A percentile compares a stretch with the other conserved stretches of the same genome.
Evolutionary conservation across 92 coral and sea anemone species (phyloP).

Genomic region (Actinostola sp.): DNA sequence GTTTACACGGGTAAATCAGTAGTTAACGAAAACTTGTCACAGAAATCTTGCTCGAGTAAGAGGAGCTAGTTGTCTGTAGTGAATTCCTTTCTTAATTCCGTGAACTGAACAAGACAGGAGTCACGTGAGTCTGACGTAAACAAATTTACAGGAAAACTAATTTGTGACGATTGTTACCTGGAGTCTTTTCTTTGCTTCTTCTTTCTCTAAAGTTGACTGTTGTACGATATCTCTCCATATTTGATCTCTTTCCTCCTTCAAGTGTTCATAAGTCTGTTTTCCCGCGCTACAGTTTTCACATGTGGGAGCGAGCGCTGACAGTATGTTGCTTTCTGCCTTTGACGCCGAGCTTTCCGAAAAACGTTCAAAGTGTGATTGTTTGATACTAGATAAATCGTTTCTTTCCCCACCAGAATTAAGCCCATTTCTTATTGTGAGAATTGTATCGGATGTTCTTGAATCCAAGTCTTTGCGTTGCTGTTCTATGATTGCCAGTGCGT

Average conservation of each 20-base stretch:
- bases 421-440: background rate
- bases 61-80: no score
- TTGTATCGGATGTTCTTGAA: background rate
- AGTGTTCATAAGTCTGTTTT: conserved; percentile 11
- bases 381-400: background rate
- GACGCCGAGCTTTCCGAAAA: conserved; percentile 19
- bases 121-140: no score
- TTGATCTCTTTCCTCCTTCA: conserved; percentile 59
- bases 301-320: conserved; percentile 25
- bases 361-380: conserved; percentile 1
- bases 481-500: conserved; percentile 60
- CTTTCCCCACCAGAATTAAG: background rate
- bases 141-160: no score
- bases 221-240: conserved; percentile 78
- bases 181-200: conserved; percentile 69
- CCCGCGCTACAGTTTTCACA: conserved; percentile 27
- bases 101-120: no score
- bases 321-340: conserved; percentile 6
- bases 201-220: conserved; percentile 71
- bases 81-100: no score
- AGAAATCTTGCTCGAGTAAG: no score
- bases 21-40: no score
- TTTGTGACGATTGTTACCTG: no score
- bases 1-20: no score
- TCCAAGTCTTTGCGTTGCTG: conserved; percentile 33